Base-by-base conservation (phyloP, 2,888 invertebrate species). In the Polylopha cassiicola region DNA sequence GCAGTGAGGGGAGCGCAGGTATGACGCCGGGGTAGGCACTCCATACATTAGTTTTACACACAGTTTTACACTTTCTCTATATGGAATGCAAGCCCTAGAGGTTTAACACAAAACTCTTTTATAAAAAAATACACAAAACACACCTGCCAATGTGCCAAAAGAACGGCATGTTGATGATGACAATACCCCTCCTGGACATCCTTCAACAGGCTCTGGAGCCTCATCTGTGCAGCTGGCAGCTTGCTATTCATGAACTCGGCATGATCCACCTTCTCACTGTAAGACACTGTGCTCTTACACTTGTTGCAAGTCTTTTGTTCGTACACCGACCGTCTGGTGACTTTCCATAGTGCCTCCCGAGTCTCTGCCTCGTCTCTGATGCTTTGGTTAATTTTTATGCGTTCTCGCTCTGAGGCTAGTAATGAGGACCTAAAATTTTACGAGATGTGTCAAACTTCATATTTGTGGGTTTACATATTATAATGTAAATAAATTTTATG, bases 161-260 rank as follows among this genome's bases (percentile, higher is more conserved):
- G 41, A 0, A 77, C 77, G 0, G 66, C 60, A 50, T 81, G 78
- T 42, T 79, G 78, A 44, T 84, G 68, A 51, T 80, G 78, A 31
- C 81, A 81, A 44, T 78, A 84, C 0, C 77, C 73, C 11, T 82
- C 78, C 50, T 78, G 75, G 0, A 79, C 61, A 39, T 82, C 77
- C 17, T 63, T 59, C 24, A 77, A 43, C 5, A 84, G 44, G 0
- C 59, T 57, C 37, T 81, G 73, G n/a, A 82, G 45, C 26, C 61
- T 61, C 57, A 84, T 48, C 32, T 65, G 65, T 0, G 79, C 78
- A 0, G 65, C 57, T 0, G 81, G 80, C 10, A 84, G 37, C 39
- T 52, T 72, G 9, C 74, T 73, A 29, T 63, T 73, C 33, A 64
- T 32, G 29, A 84, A 44, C 44, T 67, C 60, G 0, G 85, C 85